Percentiles rank a stretch among this genome's conserved stretches.
Conservation (phyloP, 2,888 invertebrate species). For the Hydroisotoma schaefferi region DNA sequence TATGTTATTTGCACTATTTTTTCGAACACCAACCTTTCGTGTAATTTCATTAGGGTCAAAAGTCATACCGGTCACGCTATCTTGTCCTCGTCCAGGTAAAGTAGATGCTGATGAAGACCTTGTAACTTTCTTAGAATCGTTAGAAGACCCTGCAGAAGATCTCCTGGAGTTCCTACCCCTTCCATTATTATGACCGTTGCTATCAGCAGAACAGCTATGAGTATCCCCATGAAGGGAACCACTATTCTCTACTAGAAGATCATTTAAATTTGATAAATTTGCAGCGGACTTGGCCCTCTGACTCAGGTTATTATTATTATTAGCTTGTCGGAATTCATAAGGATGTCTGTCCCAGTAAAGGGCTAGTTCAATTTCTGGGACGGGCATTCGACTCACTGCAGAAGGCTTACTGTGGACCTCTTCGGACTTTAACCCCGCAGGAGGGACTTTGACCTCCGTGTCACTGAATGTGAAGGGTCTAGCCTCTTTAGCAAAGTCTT, state of each 20-base stretch:
- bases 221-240: too few species aligned
- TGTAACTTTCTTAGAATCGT: conserved; percentile 1
- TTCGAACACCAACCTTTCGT: too few species aligned
- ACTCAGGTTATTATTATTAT: neutral
- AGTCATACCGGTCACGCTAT: too few species aligned
- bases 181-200: too few species aligned
- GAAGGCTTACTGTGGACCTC: conserved; percentile 13
- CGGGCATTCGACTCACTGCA: conserved; percentile 2
- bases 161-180: too few species aligned
- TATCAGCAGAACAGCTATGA: too few species aligned
- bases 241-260: too few species aligned
- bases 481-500: neutral
- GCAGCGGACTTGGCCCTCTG: conserved; percentile 16
- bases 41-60: too few species aligned
- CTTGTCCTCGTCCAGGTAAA: neutral
- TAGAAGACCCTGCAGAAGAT: neutral
- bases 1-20: too few species aligned
- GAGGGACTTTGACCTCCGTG: too few species aligned
- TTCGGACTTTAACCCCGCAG: neutral
- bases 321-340: conserved; percentile 20
- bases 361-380: conserved; percentile 44
- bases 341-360: conserved; percentile 47
- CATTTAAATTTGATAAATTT: conserved; percentile 11
- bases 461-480: neutral
- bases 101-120: neutral